These are phyloP conservation scores for Peromyscus melanophrys DNA, from an alignment of 2,797 vertebrate species.

Conservation along the genomic window DNA sequence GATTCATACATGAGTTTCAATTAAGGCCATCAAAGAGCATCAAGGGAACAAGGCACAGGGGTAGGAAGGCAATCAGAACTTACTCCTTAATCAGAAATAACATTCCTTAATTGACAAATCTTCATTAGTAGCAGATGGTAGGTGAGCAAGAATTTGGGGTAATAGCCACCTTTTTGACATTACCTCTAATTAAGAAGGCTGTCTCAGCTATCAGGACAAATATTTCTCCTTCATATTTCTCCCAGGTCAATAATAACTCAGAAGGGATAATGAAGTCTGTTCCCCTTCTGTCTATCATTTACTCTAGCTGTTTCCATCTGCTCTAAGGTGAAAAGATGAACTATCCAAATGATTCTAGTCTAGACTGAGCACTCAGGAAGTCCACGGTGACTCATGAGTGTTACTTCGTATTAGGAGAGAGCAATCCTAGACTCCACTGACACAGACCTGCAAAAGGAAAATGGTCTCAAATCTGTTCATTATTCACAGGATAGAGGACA, in stretches of 20 bases:
- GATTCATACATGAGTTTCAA: constrained; percentile 67
- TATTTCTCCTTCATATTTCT: constrained; percentile 71
- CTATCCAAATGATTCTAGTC: constrained; percentile 32
- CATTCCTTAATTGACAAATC: constrained; percentile 72
- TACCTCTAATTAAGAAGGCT: constrained; percentile 77
- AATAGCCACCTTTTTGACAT: constrained; percentile 74
- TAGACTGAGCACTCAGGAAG: constrained; percentile 4
- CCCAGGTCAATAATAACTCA: constrained; percentile 81
- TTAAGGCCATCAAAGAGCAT: constrained; percentile 65
- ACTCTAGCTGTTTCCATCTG: constrained; percentile 75
- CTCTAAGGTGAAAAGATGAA: constrained; percentile 69
- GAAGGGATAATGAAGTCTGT: constrained; percentile 76
- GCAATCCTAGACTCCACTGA: neutral
- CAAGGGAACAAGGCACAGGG: constrained; percentile 52
- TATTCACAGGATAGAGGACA: neutral
- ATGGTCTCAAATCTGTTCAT: neutral
- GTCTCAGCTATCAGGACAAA: constrained; percentile 76
- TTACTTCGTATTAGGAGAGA: constrained; percentile 18
- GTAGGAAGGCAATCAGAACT: constrained; percentile 72
- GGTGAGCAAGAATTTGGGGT: constrained; percentile 68
- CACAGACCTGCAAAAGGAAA: constrained; percentile 17
- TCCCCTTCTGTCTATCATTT: constrained; percentile 82
- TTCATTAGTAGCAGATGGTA: constrained; percentile 81
- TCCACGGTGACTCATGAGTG: neutral
- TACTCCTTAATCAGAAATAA: constrained; percentile 63